Conservation (phyloP, 2,888 invertebrate species). For the Augiades crinisus region DNA sequence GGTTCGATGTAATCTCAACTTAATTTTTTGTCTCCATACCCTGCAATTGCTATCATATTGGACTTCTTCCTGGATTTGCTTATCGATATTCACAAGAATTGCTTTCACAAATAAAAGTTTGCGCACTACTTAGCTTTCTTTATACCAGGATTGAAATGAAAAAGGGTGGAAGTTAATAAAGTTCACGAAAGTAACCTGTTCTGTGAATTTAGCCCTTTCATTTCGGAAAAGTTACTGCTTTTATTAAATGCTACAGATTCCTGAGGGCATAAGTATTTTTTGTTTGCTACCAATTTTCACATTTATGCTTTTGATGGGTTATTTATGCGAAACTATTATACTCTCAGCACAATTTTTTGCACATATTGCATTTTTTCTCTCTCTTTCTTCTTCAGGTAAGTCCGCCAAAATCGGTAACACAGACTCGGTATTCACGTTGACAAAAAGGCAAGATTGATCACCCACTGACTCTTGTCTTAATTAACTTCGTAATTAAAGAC, state of each 20-base stretch:
- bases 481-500: slow-evolving; percentile 6
- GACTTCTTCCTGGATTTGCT: slow-evolving; percentile 9
- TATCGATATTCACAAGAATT: slow-evolving; percentile 8
- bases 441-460: background rate
- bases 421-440: background rate
- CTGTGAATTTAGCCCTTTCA: slow-evolving; percentile 19
- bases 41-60: slow-evolving; percentile 5
- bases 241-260: slow-evolving; percentile 24
- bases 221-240: slow-evolving; percentile 6
- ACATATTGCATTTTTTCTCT: too few relatives aligned
- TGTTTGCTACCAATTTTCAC: too few relatives aligned
- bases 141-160: slow-evolving; percentile 46
- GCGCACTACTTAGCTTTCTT: slow-evolving; percentile 33
- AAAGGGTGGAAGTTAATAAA: slow-evolving; percentile 31
- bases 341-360: too few relatives aligned
- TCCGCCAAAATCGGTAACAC: too few relatives aligned
- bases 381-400: too few relatives aligned
- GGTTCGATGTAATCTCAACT: background rate
- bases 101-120: slow-evolving; percentile 8
- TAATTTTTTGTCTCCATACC: background rate
- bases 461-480: background rate
- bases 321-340: too few relatives aligned
- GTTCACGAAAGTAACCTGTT: slow-evolving; percentile 33
- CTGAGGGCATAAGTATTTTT: slow-evolving; percentile 13
- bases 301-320: too few relatives aligned